phyloP scores from a whole-genome alignment of 2,888 invertebrate genomes.

The Spodoptera exigua region DNA sequence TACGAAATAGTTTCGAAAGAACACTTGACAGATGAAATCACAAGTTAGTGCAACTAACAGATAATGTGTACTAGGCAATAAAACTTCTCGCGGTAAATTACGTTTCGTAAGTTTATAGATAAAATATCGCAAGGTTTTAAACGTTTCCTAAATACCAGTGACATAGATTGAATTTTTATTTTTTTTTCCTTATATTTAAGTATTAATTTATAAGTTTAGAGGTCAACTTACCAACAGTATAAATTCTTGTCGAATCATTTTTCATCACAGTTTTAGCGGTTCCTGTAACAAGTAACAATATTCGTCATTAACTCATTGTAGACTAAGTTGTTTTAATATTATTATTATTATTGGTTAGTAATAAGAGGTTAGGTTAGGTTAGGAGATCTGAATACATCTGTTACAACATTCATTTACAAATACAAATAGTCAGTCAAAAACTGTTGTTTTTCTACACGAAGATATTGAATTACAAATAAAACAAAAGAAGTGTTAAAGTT shows the following conservation, averaged over 20 bases:
- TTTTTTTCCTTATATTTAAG: neutral
- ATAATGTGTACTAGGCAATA: constrained; percentile 10
- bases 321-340: too few relatives aligned
- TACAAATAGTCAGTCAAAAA: too few relatives aligned
- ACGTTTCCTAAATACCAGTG: too few relatives aligned
- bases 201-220: neutral
- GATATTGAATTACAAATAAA: too few relatives aligned
- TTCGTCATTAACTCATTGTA: neutral
- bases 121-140: neutral
- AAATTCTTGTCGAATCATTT: constrained; percentile 83
- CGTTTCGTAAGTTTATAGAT: constrained; percentile 10
- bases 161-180: too few relatives aligned
- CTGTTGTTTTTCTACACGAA: too few relatives aligned
- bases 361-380: too few relatives aligned
- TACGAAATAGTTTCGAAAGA: neutral
- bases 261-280: constrained; percentile 75
- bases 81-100: neutral
- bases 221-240: constrained; percentile 78
- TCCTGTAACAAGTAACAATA: constrained; percentile 64
- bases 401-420: too few relatives aligned
- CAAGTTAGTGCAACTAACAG: neutral
- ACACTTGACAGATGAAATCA: constrained; percentile 2
- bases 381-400: too few relatives aligned
- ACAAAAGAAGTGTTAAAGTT: too few relatives aligned
- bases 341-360: too few relatives aligned